Base-by-base conservation (phyloP, 2,113 vertebrate genomes). In the Caranx ignobilis region DNA sequence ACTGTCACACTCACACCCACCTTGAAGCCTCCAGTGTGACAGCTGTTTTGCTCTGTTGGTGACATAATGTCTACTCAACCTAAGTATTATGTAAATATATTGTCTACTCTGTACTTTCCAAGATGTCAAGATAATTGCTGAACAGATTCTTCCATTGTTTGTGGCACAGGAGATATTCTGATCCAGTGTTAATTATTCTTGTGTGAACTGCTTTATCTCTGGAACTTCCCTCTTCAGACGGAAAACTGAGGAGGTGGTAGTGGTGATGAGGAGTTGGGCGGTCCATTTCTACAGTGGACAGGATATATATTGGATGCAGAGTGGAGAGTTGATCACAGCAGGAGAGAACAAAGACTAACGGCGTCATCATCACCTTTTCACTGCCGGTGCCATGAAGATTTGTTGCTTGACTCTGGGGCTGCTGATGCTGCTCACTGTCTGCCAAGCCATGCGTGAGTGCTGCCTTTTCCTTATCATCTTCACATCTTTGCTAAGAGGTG, bases 341-440 rank as follows among this genome's bases (percentile, higher is more conserved):
- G 45, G 70, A 39, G 54, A 1, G 76, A 41, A 18, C 9, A 50
- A 50, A 50, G 48, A 8, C n/a, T 11, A 75, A 34, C 41, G 67
- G 32, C 37, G 26, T 19, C 45, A 62, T n/a, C 56, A 19, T 11
- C 50, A 41, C 39, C 39, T 37, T 48, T 1, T 11, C 12, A 15
- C 32, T 50, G 59, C 60, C 18, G 39, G 10, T 75, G 80, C 70
- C 77, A 91, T 91, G 89, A 91, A 82, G 77, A 77, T 65, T 55
- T 18, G 82, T n/a, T 75, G 64, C 69, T 45, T 87, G 1, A 13
- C 56, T 55, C 55, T 90, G 62, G 75, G 71, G 12, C 68, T 89
- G 75, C 66, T 89, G 69, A 5, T 37, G 39, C 79, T 90, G 34
- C 54, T 87, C 54, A 0, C 5, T 1, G 6, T 16, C 64, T 72